These are phyloP conservation scores for Caenorhabditis sp. DNA, from an alignment of 2,888 invertebrate genomes.

Conservation along the genomic window DNA sequence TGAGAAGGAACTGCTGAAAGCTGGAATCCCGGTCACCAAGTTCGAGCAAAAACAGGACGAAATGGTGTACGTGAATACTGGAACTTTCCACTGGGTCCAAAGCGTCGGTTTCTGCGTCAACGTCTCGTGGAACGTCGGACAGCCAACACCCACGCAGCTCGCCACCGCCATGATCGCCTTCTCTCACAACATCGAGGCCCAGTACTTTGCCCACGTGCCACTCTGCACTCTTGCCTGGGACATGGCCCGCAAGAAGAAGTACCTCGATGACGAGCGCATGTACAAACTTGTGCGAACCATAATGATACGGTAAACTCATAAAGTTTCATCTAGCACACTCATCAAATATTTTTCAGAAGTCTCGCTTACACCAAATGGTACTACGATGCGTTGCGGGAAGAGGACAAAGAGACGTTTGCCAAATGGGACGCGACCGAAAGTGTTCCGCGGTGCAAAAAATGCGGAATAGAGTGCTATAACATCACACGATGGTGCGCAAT, in stretches of 20 bases:
- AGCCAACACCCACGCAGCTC: constrained; percentile 12
- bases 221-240: background rate
- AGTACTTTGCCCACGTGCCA: background rate
- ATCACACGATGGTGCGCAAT: background rate
- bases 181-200: background rate
- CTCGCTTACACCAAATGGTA: background rate
- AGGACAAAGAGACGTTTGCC: background rate
- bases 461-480: background rate
- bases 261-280: background rate
- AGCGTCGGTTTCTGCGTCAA: constrained; percentile 8
- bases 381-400: background rate
- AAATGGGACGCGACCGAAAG: background rate
- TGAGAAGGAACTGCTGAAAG: background rate
- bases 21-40: background rate
- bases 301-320: background rate
- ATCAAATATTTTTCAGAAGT: background rate
- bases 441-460: background rate
- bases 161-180: background rate
- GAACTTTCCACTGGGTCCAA: constrained; percentile 29
- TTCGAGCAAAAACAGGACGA: constrained; percentile 14
- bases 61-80: constrained; percentile 21
- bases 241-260: background rate
- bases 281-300: background rate
- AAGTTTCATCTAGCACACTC: background rate
- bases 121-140: constrained; percentile 29